Percentiles rank a stretch among this genome's conserved stretches.
These are phyloP conservation scores for Eueides isabella DNA, from an alignment of 1,140 invertebrate genomes.

Conservation along the genomic window DNA sequence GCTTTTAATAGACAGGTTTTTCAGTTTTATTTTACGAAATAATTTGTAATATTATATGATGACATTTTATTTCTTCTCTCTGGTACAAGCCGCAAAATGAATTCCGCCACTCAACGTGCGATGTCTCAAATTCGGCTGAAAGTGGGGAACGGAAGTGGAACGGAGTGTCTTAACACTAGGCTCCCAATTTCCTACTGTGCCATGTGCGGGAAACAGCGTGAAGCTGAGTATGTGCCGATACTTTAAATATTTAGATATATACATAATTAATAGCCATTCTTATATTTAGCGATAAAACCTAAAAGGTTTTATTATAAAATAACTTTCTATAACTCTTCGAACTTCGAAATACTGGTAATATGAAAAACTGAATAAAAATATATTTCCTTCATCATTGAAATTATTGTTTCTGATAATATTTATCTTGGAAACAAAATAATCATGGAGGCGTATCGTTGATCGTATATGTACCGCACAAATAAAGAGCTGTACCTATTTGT, in stretches of 20 bases:
- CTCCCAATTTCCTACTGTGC: no score
- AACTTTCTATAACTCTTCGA: neutral
- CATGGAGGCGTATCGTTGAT: constrained; percentile 16
- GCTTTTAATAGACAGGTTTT: neutral
- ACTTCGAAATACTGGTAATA: neutral
- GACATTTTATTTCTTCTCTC: neutral
- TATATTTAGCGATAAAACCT: no score
- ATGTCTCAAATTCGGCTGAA: no score
- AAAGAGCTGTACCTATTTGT: constrained; percentile 46
- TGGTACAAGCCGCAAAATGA: no score
- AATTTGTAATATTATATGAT: neutral
- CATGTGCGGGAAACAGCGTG: no score
- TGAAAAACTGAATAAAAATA: neutral
- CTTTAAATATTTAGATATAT: no score
- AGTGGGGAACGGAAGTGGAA: no score
- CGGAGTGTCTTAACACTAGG: no score
- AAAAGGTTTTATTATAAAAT: no score
- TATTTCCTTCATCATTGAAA: neutral
- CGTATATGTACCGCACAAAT: constrained; percentile 38
- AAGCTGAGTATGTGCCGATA: no score
- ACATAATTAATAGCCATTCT: no score
- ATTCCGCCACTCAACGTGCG: no score
- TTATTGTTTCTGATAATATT: constrained; percentile 25
- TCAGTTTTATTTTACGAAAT: neutral
- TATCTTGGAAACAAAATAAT: constrained; percentile 27